Conservation (phyloP, 2,888 invertebrate genomes). For the Nomada fucata region DNA sequence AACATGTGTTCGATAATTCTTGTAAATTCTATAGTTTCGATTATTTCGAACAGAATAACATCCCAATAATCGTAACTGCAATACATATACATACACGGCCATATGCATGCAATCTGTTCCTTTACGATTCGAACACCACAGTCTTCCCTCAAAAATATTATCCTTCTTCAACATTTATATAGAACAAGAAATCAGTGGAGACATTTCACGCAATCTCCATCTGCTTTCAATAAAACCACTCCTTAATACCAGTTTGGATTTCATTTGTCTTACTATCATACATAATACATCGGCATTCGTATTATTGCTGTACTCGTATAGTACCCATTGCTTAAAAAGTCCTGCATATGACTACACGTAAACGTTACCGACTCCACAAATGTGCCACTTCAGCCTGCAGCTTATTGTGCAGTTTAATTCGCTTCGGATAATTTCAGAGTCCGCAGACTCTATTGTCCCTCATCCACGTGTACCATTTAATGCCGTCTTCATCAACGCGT, state of each 20-base stretch:
- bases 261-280: not conserved
- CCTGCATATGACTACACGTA: no score
- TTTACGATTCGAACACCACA: not conserved
- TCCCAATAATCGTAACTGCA: no score
- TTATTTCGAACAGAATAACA: no score
- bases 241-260: not conserved
- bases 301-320: no score
- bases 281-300: no score
- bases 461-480: conserved; percentile 4
- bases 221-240: not conserved
- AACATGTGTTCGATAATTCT: no score
- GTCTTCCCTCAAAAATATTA: not conserved
- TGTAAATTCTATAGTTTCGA: not conserved
- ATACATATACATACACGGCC: not conserved
- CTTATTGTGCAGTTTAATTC: not conserved
- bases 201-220: not conserved
- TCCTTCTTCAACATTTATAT: not conserved
- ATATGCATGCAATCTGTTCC: not conserved
- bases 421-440: not conserved
- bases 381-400: no score
- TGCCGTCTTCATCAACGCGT: not conserved
- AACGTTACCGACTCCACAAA: no score
- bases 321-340: no score
- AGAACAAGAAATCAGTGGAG: not conserved
- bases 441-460: not conserved